Conservation (phyloP, 2,797 vertebrate species). For the Hozukius guyotensis region DNA sequence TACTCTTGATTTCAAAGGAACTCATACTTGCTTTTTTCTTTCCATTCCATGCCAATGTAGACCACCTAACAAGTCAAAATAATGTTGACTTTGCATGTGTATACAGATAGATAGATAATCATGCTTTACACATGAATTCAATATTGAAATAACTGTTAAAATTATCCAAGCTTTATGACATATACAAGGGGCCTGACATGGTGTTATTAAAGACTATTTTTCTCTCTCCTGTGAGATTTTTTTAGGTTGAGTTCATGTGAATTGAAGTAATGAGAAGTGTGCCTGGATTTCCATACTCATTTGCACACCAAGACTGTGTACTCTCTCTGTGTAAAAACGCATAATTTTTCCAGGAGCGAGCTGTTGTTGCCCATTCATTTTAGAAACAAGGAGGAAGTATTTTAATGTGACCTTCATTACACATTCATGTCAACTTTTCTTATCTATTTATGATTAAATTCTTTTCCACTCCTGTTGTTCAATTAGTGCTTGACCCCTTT, state of each 20-base stretch:
- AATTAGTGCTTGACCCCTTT: constrained; percentile 99
- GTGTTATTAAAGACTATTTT: constrained; percentile 35
- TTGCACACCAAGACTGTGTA: constrained; percentile 57
- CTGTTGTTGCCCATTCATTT: constrained; percentile 86
- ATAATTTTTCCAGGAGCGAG: constrained; percentile 65
- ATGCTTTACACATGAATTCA: not conserved
- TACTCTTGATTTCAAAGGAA: constrained; percentile 73
- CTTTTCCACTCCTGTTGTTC: constrained; percentile 99
- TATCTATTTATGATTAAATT: constrained; percentile 90
- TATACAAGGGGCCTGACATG: not conserved
- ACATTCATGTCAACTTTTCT: constrained; percentile 98
- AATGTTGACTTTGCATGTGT: constrained; percentile 14
- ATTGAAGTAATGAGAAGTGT: constrained; percentile 63
- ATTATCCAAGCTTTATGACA: constrained; percentile 9
- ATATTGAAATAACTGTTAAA: not conserved
- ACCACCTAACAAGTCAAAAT: constrained; percentile 65
- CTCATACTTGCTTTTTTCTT: constrained; percentile 50
- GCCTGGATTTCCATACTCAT: constrained; percentile 71
- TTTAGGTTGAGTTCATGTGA: constrained; percentile 47
- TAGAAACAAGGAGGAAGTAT: constrained; percentile 85
- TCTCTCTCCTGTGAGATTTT: constrained; percentile 16
- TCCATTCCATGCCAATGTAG: constrained; percentile 46
- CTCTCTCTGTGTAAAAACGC: constrained; percentile 54
- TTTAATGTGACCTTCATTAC: constrained; percentile 99
- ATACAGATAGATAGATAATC: not conserved